Evolutionary conservation across 1,140 invertebrate genomes (phyloP).

Genomic region (Sitophilus oryzae): DNA sequence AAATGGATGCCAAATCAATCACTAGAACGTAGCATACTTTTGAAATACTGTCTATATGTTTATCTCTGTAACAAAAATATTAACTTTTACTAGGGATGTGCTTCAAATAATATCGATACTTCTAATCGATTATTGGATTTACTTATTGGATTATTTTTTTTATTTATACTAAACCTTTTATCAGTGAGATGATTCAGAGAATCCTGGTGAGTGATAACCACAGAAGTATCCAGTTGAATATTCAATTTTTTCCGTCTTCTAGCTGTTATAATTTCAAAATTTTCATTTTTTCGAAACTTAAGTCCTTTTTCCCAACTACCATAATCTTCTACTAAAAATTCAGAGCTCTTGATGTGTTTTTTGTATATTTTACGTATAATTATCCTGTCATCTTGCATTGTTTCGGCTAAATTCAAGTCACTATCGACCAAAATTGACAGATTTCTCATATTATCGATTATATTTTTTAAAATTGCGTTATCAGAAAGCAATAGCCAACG

Average conservation of each 20-base stretch:
- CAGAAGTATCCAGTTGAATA: slow-evolving; percentile 44
- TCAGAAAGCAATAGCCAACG: slow-evolving; percentile 2
- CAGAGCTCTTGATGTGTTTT: slow-evolving; percentile 1
- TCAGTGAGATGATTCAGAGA: slow-evolving; percentile 55
- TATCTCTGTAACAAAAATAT: slow-evolving; percentile 43
- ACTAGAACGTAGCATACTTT: slow-evolving; percentile 59
- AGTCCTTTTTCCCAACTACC: slow-evolving; percentile 26
- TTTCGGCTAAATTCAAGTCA: slow-evolving; percentile 32
- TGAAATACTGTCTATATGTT: slow-evolving; percentile 55
- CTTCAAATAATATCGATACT: not conserved
- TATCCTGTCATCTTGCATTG: slow-evolving; percentile 11
- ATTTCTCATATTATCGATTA: not conserved
- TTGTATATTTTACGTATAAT: slow-evolving; percentile 35
- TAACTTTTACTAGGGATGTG: not conserved
- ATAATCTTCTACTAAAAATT: slow-evolving; percentile 29
- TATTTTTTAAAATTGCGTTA: not conserved
- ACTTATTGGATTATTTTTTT: not conserved
- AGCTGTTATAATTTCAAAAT: slow-evolving; percentile 18
- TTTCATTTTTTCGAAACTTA: not conserved
- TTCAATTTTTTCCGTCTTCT: slow-evolving; percentile 44
- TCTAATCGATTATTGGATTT: not conserved
- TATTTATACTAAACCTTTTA: slow-evolving; percentile 42
- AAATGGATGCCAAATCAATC: slow-evolving; percentile 48
- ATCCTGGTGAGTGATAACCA: slow-evolving; percentile 54
- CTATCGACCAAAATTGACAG: slow-evolving; percentile 37